These are phyloP conservation scores for Globia sparganii DNA, from an alignment of 2,888 invertebrate genomes.

Conservation along the genomic window DNA sequence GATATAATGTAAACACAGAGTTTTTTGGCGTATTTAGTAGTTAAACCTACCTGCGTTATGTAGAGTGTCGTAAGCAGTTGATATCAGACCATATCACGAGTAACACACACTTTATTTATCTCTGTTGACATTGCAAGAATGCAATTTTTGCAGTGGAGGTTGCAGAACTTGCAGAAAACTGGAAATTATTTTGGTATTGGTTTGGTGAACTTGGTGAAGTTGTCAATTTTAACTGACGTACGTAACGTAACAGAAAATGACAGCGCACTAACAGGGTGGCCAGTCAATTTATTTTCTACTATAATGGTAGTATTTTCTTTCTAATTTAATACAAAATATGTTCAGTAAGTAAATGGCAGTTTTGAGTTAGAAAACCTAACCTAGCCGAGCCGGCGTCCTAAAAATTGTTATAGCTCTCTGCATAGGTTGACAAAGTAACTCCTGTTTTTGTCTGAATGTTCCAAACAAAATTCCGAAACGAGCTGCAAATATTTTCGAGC, in stretches of 20 bases:
- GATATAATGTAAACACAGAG: neutral
- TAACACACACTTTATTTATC: slow-evolving; percentile 6
- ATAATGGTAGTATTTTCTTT: slow-evolving; percentile 14
- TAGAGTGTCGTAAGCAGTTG: neutral
- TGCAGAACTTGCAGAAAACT: too few species aligned
- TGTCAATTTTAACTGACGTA: slow-evolving; percentile 22
- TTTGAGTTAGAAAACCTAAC: neutral
- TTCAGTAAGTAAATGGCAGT: neutral
- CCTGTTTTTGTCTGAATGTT: neutral
- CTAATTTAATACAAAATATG: neutral
- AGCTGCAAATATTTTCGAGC: too few species aligned
- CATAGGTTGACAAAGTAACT: neutral
- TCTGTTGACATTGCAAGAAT: slow-evolving; percentile 21
- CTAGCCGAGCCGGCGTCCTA: neutral
- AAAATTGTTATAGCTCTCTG: neutral
- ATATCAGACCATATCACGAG: slow-evolving; percentile 1
- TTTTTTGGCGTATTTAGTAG: neutral
- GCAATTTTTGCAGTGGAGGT: slow-evolving; percentile 18
- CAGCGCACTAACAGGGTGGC: neutral
- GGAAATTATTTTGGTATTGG: neutral
- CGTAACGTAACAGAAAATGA: slow-evolving; percentile 1
- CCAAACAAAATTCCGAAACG: neutral
- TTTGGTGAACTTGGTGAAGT: neutral
- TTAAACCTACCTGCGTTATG: slow-evolving; percentile 2
- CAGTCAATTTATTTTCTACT: slow-evolving; percentile 18